Evolutionary conservation across 1,140 invertebrate genomes (phyloP).

Genomic region (Euwallacea fornicatus): DNA sequence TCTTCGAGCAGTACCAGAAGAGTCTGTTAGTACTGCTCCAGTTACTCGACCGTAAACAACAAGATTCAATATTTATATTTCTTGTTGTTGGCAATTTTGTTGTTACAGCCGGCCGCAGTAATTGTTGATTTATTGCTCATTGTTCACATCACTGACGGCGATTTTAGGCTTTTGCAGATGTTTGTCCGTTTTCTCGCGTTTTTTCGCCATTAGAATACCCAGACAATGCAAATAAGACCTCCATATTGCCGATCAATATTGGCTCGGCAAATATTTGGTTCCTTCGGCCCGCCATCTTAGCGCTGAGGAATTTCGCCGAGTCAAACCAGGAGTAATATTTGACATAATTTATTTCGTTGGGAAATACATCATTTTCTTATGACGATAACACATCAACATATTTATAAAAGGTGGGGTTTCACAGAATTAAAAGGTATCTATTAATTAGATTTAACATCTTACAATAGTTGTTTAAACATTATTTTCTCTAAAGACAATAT

Average conservation of each 20-base stretch:
- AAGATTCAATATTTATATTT: conserved; percentile 32
- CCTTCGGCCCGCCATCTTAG: too few relatives aligned
- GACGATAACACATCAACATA: conserved; percentile 35
- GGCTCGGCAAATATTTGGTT: too few relatives aligned
- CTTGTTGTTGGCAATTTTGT: conserved; percentile 4
- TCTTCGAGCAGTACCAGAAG: conserved; percentile 26
- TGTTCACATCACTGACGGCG: background rate
- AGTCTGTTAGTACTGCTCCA: conserved; percentile 28
- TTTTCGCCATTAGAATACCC: too few relatives aligned
- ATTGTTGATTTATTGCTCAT: background rate
- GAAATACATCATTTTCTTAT: conserved; percentile 30
- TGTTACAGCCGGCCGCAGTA: too few relatives aligned
- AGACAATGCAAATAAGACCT: too few relatives aligned
- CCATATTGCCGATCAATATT: too few relatives aligned
- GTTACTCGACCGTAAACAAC: conserved; percentile 30
- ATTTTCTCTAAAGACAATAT: conserved; percentile 44
- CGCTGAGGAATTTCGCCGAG: too few relatives aligned
- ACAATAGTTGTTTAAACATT: background rate
- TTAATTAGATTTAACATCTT: conserved; percentile 27
- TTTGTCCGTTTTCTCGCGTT: too few relatives aligned
- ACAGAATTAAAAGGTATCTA: conserved; percentile 16
- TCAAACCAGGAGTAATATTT: conserved; percentile 11
- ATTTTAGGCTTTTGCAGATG: background rate
- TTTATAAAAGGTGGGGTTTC: conserved; percentile 34
- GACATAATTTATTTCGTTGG: conserved; percentile 36